Base-by-base conservation (phyloP, 37 sponge, comb jelly and placozoan species). In the Hexactinellida sp. region DNA sequence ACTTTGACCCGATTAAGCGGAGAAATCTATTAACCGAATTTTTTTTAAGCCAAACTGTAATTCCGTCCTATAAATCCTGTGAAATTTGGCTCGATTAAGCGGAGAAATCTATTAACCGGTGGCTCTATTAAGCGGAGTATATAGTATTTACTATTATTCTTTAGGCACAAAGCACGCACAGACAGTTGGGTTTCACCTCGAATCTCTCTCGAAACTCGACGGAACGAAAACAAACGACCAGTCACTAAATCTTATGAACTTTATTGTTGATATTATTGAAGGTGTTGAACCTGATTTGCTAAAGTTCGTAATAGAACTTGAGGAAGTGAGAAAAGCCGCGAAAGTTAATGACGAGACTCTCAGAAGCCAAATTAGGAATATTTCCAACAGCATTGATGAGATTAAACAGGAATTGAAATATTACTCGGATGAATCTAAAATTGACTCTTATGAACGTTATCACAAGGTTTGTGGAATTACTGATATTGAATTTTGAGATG, bases 341-440 rank as follows among this genome's bases (percentile, higher is more conserved):
- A 63, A 63, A n/a, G 76, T 63, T n/a, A 63, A 63, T 63, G 76
- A 63, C 30, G 76, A 63, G 30, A 63, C 3, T 63, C 76, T 63
- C 76, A 63, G 76, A 28, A 21, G 19, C 3, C 76, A 63, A 63
- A 63, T 63, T 32, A 7, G 76, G 76, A 63, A 63, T 63, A n/a
- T 63, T 23, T 63, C 76, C 3, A 63, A 63, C 76, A 32, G 76
- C 34, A 63, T 63, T 63, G 76, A 63, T 63, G 76, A 63, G 34
- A 28, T 63, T 63, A 63, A 28, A n/a, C 76, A 63, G 30, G 76
- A 63, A 63, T n/a, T 63, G 34, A 63, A 63, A 23, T 23, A 63
- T 28, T 63, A 63, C 76, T 63, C 76, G 5, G 76, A 63, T 63
- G 76, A 63, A 28, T 32, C 32, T 25, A 63, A 63, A 23, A 10